A percentile compares a stretch with the other conserved stretches of the same genome.
Conservation (phyloP, 2,888 invertebrate species). For the Amiota mariae region DNA sequence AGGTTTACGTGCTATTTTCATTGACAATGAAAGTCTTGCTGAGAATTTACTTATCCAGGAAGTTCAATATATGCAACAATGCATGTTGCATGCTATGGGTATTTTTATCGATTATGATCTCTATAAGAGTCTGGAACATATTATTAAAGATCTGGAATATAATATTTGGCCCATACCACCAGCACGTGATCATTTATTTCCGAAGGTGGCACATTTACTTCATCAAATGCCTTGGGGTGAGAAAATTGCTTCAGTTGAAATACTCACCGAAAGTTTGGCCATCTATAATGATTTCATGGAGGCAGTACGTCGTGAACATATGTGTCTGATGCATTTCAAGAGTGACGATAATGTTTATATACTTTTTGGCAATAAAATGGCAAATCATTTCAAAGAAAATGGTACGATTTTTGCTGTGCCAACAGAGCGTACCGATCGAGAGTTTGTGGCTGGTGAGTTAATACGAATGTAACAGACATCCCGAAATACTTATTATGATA, state of each 20-base stretch:
- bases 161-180: slow-evolving; percentile 73
- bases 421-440: slow-evolving; percentile 64
- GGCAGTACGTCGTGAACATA: slow-evolving; percentile 67
- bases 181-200: slow-evolving; percentile 62
- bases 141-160: slow-evolving; percentile 70
- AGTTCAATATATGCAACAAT: slow-evolving; percentile 71
- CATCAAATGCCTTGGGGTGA: slow-evolving; percentile 73
- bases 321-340: slow-evolving; percentile 72
- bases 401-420: slow-evolving; percentile 71
- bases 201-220: slow-evolving; percentile 70
- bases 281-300: slow-evolving; percentile 72
- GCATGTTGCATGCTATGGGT: slow-evolving; percentile 70
- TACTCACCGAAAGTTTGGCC: slow-evolving; percentile 67
- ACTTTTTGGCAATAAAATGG: slow-evolving; percentile 69
- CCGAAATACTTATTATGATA: not conserved
- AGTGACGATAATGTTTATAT: slow-evolving; percentile 71
- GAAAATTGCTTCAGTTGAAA: slow-evolving; percentile 72
- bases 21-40: slow-evolving; percentile 59
- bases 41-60: slow-evolving; percentile 71
- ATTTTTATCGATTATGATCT: slow-evolving; percentile 70
- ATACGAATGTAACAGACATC: not conserved
- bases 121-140: slow-evolving; percentile 60
- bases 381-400: slow-evolving; percentile 69
- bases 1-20: slow-evolving; percentile 70
- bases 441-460: slow-evolving; percentile 64